Evolutionary conservation across 2,797 vertebrate species (phyloP), one percentile per base, ranked within the genome.

Genomic region (Spizella passerina): DNA sequence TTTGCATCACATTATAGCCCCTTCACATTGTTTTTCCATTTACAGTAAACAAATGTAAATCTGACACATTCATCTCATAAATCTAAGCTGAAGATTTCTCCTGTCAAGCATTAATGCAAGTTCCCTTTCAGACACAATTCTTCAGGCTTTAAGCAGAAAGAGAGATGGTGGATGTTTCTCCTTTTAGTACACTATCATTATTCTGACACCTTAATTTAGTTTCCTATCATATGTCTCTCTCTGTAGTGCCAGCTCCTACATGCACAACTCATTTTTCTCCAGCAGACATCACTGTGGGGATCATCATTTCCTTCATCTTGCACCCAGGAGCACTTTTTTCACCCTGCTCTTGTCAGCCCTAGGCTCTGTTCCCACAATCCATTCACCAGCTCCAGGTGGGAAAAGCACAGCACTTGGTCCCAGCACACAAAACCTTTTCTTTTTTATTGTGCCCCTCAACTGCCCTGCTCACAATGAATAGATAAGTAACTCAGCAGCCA

Each of bases 41-140:
- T 79, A 86, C 36, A 87, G 52, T 47, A 86, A 96, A 88, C 55
- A 77, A 91, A 85, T 72, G 64, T 61, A 85, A 69, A 88, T 77
- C 38, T 77, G 64, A 65, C 15, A 70, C 47, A 55, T 65, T 78
- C 13, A 44, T 52, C 76, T 80, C 49, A 52, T 65, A 61, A 78
- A 90, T 78, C 69, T 61, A 29, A 76, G 34, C 11, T 43, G 47
- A 80, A 82, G 34, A 46, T 87, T 91, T 70, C 64, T 53, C 30
- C 30, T 29, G 7, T 63, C 53, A 92, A 77, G 24, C 38, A 82
- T 44, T 90, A 76, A 75, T 26, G 12, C 46, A 59, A 66, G 29
- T 26, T 85, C 36, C n/a, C 50, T 77, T 64, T 64, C 34, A 39
- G 32, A 82, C 47, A 50, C 53, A 57, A 4, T 61, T 72, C 30